Evolutionary conservation across 2,113 vertebrate species (phyloP), one percentile per base, ranked within the genome.

Genomic region (Tichodroma muraria): DNA sequence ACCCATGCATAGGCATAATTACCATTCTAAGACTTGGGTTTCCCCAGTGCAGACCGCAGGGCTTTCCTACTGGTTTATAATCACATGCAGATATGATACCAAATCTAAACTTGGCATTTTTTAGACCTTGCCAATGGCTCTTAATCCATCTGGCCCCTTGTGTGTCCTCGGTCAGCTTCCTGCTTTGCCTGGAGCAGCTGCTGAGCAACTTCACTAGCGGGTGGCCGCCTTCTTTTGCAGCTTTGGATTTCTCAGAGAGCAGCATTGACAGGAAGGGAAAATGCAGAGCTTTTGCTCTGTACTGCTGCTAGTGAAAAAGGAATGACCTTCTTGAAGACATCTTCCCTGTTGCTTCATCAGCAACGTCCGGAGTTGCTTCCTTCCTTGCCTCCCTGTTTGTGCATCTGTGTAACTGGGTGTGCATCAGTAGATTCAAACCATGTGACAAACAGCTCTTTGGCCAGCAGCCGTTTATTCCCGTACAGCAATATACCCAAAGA

Each of bases 21-120:
- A 31, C 54, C 27, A 13, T 85, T 94, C 71, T 76, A 88, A 57
- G 31, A 35, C 45, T 77, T 82, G 61, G 6, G 47, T 94, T 95
- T 79, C 70, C 76, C 50, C 52, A 70, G 70, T 20, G 59, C 42
- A 80, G 50, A 73, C 73, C 1, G 0, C 57, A 54, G 66, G 27
- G 30, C 59, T 91, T 91, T 94, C 85, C 66, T 82, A 31, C 50
- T 91, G 66, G 33, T 21, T 87, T 86, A 57, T 95, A 85, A 82
- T 80, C 50, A 47, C 37, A 47, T 61, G 45, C 81, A 89, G 91
- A 54, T 88, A 91, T 27, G 33, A 69, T 38, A 85, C 23, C 37
- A 20, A 85, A 73, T 80, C 30, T 66, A 95, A 92, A 92, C 30
- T 52, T 3, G 0, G 8, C 33, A 44, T 76, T 93, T 91, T 85